phyloP scores from a whole-genome alignment of 2,797 vertebrate genomes.

The Taeniopygia guttata region DNA sequence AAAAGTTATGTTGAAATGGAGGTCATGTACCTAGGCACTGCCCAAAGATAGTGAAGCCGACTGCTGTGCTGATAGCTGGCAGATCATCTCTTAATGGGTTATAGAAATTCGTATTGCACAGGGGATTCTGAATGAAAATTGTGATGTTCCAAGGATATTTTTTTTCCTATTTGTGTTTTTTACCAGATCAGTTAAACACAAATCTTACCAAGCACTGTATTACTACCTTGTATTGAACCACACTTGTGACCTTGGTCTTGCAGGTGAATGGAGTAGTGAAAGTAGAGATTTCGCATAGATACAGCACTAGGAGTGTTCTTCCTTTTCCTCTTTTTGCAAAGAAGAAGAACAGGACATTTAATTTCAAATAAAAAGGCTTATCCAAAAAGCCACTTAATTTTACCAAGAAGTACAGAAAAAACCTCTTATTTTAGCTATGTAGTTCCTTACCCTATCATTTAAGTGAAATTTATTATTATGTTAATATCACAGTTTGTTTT shows the following conservation, averaged over 20 bases:
- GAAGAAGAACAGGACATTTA: neutral
- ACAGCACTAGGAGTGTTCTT: neutral
- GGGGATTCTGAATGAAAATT: neutral
- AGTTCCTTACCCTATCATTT: neutral
- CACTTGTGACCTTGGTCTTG: neutral
- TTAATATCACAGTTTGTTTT: neutral
- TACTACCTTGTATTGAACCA: neutral
- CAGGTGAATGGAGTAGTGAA: neutral
- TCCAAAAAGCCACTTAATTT: neutral
- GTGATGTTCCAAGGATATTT: neutral
- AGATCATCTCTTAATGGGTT: neutral
- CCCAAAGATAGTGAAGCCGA: neutral
- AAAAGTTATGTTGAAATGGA: neutral
- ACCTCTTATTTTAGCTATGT: neutral
- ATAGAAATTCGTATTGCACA: neutral
- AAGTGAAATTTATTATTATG: neutral
- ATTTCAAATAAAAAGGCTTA: neutral
- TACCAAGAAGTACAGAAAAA: neutral
- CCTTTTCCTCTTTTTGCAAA: neutral
- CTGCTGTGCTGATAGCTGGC: neutral
- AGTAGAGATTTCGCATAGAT: neutral
- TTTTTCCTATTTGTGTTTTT: neutral
- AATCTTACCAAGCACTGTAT: fast-evolving
- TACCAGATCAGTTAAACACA: neutral
- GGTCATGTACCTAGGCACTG: neutral